phyloP scores from a whole-genome alignment of 2,113 vertebrate species.

The Atlantisia rogersi region DNA sequence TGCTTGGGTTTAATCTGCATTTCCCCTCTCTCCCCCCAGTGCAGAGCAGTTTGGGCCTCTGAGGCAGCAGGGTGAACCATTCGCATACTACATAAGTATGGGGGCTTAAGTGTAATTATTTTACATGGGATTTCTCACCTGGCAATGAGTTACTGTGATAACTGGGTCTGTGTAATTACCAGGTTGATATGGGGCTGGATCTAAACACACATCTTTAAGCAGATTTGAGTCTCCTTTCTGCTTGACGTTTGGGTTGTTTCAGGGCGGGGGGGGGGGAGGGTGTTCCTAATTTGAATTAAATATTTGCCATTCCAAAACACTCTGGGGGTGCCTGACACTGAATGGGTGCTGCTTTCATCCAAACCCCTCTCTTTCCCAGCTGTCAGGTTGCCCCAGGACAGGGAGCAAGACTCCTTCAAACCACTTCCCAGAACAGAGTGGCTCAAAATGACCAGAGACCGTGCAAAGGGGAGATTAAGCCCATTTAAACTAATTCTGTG shows the following conservation, averaged over 20 bases:
- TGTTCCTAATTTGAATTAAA: background rate
- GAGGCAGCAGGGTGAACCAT: background rate
- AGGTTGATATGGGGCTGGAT: background rate
- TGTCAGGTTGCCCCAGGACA: background rate
- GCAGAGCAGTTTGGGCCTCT: background rate
- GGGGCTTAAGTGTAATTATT: background rate
- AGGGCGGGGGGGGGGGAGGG: no score
- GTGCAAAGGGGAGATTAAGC: background rate
- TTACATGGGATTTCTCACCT: background rate
- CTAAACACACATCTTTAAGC: background rate
- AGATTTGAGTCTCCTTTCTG: background rate
- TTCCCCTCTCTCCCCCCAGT: background rate
- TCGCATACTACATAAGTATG: background rate
- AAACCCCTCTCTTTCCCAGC: background rate
- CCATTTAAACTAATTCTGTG: background rate
- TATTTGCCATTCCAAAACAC: background rate
- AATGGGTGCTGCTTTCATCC: background rate
- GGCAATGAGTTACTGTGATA: background rate
- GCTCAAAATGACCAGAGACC: background rate
- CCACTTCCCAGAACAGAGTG: background rate
- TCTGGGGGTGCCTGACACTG: background rate
- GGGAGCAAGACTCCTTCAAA: background rate
- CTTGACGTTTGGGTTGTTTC: background rate
- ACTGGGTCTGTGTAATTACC: background rate
- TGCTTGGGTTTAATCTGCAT: background rate